A percentile compares a stretch with the other conserved stretches of the same genome.
These are phyloP conservation scores for Charina bottae DNA, from an alignment of 2,113 vertebrate genomes.

Conservation along the genomic window DNA sequence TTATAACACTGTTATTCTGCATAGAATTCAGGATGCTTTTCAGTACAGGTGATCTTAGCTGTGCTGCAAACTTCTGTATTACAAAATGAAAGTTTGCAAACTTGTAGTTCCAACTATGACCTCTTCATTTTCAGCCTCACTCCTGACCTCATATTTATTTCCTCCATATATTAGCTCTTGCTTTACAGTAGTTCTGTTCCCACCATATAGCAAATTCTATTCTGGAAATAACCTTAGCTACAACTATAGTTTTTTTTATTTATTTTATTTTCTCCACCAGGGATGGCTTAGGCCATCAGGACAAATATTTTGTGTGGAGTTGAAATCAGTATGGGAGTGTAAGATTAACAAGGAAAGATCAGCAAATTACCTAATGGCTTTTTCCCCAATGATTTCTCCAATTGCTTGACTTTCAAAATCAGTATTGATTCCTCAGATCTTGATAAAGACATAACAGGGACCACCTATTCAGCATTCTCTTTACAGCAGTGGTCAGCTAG, in stretches of 20 bases:
- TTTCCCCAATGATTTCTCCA: neutral
- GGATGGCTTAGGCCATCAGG: neutral
- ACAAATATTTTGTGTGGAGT: neutral
- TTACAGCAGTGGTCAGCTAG: neutral
- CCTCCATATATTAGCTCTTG: neutral
- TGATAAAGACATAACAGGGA: neutral
- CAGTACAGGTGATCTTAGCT: neutral
- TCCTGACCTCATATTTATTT: neutral
- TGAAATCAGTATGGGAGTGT: too few relatives aligned
- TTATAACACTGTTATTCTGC: neutral
- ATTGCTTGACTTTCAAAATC: conserved; percentile 8
- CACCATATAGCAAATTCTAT: neutral
- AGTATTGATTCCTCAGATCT: neutral
- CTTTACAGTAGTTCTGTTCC: neutral
- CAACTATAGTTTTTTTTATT: neutral
- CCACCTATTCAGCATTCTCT: neutral
- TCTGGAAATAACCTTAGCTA: neutral
- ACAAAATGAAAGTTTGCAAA: neutral
- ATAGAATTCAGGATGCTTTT: neutral
- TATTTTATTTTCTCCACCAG: neutral
- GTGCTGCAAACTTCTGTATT: neutral
- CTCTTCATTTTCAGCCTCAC: neutral
- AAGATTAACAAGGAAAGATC: neutral
- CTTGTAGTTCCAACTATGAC: neutral
- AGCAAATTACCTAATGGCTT: neutral